Conservation (phyloP, 2,113 vertebrate genomes). For the Jacana jacana region DNA sequence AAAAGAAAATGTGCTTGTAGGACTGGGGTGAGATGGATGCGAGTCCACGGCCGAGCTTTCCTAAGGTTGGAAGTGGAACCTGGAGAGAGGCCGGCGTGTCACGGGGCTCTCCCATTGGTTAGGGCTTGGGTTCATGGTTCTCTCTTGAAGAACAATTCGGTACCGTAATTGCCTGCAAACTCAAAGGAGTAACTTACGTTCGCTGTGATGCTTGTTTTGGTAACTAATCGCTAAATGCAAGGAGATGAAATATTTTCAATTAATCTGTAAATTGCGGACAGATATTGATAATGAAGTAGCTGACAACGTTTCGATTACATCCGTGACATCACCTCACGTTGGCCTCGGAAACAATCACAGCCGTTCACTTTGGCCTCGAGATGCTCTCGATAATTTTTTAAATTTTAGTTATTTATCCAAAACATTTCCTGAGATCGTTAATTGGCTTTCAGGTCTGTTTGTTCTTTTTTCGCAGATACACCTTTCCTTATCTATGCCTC, state of each 20-base stretch:
- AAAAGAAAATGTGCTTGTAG: accelerated
- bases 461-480: neutral
- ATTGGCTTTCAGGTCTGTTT: neutral
- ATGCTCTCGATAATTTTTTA: neutral
- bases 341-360: neutral
- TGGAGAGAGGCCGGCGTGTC: neutral
- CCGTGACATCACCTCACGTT: neutral
- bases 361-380: neutral
- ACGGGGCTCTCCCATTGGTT: neutral
- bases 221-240: neutral
- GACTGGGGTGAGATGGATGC: neutral
- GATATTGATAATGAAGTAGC: neutral
- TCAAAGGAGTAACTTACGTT: neutral
- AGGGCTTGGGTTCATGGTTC: neutral
- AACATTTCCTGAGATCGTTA: neutral
- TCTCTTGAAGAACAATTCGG: neutral
- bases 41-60: neutral
- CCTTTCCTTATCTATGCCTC: neutral
- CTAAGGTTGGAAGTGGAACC: neutral
- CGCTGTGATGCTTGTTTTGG: neutral
- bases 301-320: slow-evolving; percentile 10
- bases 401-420: too few species aligned
- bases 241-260: slow-evolving; percentile 23
- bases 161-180: neutral
- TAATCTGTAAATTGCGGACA: neutral